Percentiles rank a stretch among this genome's conserved stretches.
phyloP scores from a whole-genome alignment of 92 coral and sea anemone species.

The Plumapathes pennacea region DNA sequence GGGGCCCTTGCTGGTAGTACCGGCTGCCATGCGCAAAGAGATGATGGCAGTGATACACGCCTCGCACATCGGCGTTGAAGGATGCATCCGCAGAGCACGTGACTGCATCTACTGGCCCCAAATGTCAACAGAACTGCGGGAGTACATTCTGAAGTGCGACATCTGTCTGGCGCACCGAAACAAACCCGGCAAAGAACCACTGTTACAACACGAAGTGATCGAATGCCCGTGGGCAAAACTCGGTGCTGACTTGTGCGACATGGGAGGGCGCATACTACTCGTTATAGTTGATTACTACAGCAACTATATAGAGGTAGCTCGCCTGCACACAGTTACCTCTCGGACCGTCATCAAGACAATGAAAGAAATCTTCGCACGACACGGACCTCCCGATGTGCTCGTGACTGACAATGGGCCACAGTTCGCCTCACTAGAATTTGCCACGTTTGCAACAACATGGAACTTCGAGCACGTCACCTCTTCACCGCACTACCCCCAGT shows the following conservation, averaged over 20 bases:
- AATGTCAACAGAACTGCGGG: constrained; percentile 38
- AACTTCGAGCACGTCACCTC: constrained; percentile 44
- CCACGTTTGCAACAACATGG: constrained; percentile 31
- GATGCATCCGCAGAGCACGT: constrained; percentile 33
- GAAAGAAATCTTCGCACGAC: constrained; percentile 24
- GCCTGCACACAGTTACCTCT: constrained; percentile 24
- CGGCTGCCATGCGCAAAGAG: constrained; percentile 36
- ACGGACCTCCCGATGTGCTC: constrained; percentile 32
- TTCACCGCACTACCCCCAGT: constrained; percentile 42
- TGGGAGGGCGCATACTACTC: constrained; percentile 26
- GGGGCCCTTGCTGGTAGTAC: constrained; percentile 40
- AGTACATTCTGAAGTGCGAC: constrained; percentile 31
- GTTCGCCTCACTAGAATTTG: constrained; percentile 32
- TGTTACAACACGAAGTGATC: constrained; percentile 21
- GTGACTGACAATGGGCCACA: constrained; percentile 56
- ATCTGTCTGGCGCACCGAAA: constrained; percentile 14
- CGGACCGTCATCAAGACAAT: constrained; percentile 16
- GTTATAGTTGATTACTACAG: constrained; percentile 46
- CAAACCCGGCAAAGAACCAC: constrained; percentile 38
- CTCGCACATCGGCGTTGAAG: constrained; percentile 22
- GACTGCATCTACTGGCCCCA: constrained; percentile 38
- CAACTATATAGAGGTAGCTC: constrained; percentile 40
- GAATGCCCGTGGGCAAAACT: constrained; percentile 39
- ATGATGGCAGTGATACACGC: constrained; percentile 15
- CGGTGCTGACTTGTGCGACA: constrained; percentile 40